Percentiles rank a stretch among this genome's conserved stretches.
Conservation (phyloP, 2,888 invertebrate genomes). For the Stenurella melanura region DNA sequence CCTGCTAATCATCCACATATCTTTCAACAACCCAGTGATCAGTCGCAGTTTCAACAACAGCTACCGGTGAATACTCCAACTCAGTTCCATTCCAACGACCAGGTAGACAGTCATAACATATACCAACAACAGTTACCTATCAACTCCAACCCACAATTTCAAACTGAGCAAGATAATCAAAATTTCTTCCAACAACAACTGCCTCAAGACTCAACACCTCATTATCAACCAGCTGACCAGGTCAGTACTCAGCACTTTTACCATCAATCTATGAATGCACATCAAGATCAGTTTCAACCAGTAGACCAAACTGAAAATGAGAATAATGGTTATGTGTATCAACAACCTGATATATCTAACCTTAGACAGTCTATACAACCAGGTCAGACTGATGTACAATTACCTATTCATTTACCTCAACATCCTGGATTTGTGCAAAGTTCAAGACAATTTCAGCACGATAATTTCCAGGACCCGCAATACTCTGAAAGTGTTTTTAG, state of each 20-base stretch:
- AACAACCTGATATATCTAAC: constrained; percentile 46
- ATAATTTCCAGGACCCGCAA: constrained; percentile 49
- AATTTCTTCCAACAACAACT: constrained; percentile 38
- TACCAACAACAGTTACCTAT: constrained; percentile 47
- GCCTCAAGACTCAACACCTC: background rate
- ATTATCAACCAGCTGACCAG: constrained; percentile 44
- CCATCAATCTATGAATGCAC: constrained; percentile 24
- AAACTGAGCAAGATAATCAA: constrained; percentile 35
- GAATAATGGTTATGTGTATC: constrained; percentile 47
- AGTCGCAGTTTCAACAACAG: constrained; percentile 49
- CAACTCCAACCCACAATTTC: constrained; percentile 25
- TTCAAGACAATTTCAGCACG: constrained; percentile 50
- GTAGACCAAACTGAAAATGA: constrained; percentile 48
- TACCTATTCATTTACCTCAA: constrained; percentile 67
- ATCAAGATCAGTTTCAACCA: constrained; percentile 47
- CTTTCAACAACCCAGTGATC: constrained; percentile 25
- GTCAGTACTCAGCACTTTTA: constrained; percentile 51
- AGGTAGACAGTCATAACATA: constrained; percentile 45
- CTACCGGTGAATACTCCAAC: constrained; percentile 48
- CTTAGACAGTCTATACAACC: constrained; percentile 62
- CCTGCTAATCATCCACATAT: constrained; percentile 47
- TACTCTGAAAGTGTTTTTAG: constrained; percentile 55
- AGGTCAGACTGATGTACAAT: constrained; percentile 67
- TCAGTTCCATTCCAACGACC: constrained; percentile 46
- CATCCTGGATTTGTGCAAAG: constrained; percentile 62